Base-by-base conservation (phyloP, 2,113 vertebrate species). In the Pelobates fuscus region DNA sequence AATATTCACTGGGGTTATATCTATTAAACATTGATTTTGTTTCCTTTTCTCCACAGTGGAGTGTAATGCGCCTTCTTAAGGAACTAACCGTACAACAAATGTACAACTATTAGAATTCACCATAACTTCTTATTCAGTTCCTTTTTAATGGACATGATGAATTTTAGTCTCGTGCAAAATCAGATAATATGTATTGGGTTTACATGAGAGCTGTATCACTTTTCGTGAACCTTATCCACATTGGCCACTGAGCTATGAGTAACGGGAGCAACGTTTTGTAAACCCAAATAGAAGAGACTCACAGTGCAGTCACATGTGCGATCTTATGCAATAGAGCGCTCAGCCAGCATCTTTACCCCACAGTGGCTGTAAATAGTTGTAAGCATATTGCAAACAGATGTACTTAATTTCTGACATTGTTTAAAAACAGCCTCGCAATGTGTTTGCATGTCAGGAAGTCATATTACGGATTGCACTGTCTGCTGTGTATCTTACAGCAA, bases 351-450 rank as follows among this genome's bases (percentile, higher is more conserved):
- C 70, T 26, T 59, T 58, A 44, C 60, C 63, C 65, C 71, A 24
- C 62, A 32, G 71, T 75, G 71, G 71, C 71, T 75, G 71, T 75
- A 75, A 75, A 75, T 67, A 75, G 52, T 67, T 75, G 63, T 64
- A 61, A 21, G 37, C 71, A 75, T 75, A 75, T 75, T 75, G 71
- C 71, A 75, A 75, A 75, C 71, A 75, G 71, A 75, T 75, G 71
- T 30, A 59, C 23, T 58, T 20, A 27, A 58, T 11, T 67, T 59
- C 62, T 75, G 71, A 75, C 49, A 67, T 44, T 75, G 37, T 75
- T 67, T 75, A 59, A 58, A 67, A 75, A 75, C 71, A 72, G 70
- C 44, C 21, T 41, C 12, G 23, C 46, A 24, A 67, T 75, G 71
- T 75, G 71, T 75, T 75, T 67, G 52, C 62, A 75, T 75, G 71